Evolutionary conservation across 2,888 invertebrate species (phyloP), one percentile per base, ranked within the genome.

Genomic region (Iselma pallidipennis): DNA sequence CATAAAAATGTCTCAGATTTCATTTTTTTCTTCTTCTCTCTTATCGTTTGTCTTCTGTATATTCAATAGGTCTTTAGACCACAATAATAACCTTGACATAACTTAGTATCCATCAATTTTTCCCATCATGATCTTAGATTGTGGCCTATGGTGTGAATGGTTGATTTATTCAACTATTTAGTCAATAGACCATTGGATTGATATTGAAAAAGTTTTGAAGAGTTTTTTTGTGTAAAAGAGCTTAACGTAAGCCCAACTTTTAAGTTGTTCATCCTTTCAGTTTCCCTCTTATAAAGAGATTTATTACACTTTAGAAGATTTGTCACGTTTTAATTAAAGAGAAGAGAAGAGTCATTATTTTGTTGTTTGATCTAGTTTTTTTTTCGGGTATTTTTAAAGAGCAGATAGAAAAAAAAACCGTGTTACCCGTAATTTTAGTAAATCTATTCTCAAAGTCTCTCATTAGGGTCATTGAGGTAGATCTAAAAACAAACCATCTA

Each of bases 401-500:
- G n/a, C n/a, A n/a, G n/a, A n/a, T n/a, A n/a, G n/a, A n/a, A n/a
- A 48, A 58, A 55, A 45, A 52, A 58, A 62, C 53, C 63, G 63
- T 65, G 65, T 63, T n/a, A n/a, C n/a, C 59, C 53, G 53, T 9
- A 29, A 16, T 54, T 67, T 64, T 68, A 69, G 70, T 70, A 68
- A 58, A 63, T 57, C 60, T 66, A 64, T 45, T 64, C 65, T 66
- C 66, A 59, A 48, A 48, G 42, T 59, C 14, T 49, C 58, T 69
- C 70, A 71, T 71, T 71, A 71, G 68, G 71, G 71, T 71, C 71
- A 71, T 66, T 66, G 69, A 61, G 67, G 59, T 55, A 49, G 33
- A 55, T 63, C 55, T 55, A 25, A 49, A 59, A 59, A 28, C 55
- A 52, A 16, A 16, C 51, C 10, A 12, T 12, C 1, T 12, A 12